Evolutionary conservation across 2,113 vertebrate genomes (phyloP).

Genomic region (Alligator sinensis): DNA sequence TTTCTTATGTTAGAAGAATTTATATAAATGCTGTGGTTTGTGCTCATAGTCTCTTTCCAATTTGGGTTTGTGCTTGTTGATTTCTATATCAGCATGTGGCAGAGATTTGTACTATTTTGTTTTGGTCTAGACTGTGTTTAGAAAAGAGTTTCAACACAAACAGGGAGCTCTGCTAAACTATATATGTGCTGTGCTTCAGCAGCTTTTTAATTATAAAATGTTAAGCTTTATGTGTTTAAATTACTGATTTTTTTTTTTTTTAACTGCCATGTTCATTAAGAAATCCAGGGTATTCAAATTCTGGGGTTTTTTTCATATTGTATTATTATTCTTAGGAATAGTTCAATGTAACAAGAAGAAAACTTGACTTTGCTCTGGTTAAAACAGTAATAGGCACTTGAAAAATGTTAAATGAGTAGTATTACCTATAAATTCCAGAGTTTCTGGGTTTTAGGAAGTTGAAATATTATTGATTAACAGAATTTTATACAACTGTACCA

Average conservation of each 20-base stretch:
- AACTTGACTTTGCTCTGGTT: slow-evolving; percentile 97
- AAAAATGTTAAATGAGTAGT: slow-evolving; percentile 82
- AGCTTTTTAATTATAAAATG: slow-evolving; percentile 81
- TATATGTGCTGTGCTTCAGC: slow-evolving; percentile 80
- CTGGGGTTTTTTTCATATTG: slow-evolving; percentile 94
- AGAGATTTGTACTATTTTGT: slow-evolving; percentile 59
- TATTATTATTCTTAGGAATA: slow-evolving; percentile 99
- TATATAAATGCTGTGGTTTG: slow-evolving; percentile 83
- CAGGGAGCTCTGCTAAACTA: slow-evolving; percentile 72
- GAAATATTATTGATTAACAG: slow-evolving; percentile 92
- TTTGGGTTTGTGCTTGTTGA: slow-evolving; percentile 64
- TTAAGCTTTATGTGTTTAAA: slow-evolving; percentile 82
- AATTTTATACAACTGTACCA: slow-evolving; percentile 95
- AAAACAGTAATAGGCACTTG: slow-evolving; percentile 91
- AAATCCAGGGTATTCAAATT: slow-evolving; percentile 98
- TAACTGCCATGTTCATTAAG: slow-evolving; percentile 93
- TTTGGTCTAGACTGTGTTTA: slow-evolving; percentile 67
- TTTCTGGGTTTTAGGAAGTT: slow-evolving; percentile 87
- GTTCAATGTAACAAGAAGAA: slow-evolving; percentile 95
- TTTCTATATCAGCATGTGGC: slow-evolving; percentile 71
- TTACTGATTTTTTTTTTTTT: slow-evolving; percentile 81
- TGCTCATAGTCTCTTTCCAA: slow-evolving; percentile 67
- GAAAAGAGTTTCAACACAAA: slow-evolving; percentile 75
- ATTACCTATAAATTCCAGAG: slow-evolving; percentile 90
- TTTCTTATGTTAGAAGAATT: slow-evolving; percentile 82